Conservation (phyloP, 2,797 vertebrate genomes). For the Eupleurogrammus muticus region DNA sequence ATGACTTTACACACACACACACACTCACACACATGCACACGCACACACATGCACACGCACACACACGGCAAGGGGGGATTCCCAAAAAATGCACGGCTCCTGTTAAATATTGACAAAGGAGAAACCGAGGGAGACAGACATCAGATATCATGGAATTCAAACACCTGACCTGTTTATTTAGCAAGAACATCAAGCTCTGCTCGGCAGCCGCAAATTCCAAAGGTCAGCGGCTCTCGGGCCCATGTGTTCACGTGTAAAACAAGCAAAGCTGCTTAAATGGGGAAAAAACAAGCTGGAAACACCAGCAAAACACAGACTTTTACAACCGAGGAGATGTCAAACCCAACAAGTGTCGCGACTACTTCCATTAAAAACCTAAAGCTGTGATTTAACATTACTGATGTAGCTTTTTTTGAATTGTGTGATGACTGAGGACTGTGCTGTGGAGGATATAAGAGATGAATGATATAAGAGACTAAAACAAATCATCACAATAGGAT, state of each 20-base stretch:
- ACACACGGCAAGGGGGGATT: slow-evolving; percentile 40
- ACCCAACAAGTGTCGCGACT: not conserved
- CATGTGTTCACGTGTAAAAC: slow-evolving; percentile 38
- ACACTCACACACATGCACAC: too few species aligned
- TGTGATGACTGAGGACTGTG: too few species aligned
- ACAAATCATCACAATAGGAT: too few species aligned
- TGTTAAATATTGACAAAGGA: slow-evolving; percentile 65
- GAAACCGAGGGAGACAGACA: slow-evolving; percentile 7
- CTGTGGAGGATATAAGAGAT: too few species aligned
- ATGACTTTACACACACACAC: too few species aligned
- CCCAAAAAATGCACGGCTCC: slow-evolving; percentile 38
- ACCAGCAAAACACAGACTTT: not conserved
- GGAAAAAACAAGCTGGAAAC: slow-evolving; percentile 19
- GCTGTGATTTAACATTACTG: slow-evolving; percentile 1
- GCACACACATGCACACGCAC: not conserved
- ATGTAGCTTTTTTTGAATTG: not conserved
- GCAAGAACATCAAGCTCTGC: slow-evolving; percentile 45
- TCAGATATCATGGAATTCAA: slow-evolving; percentile 32
- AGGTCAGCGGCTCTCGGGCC: slow-evolving; percentile 63
- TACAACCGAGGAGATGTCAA: not conserved
- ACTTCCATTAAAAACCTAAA: not conserved
- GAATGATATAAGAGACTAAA: too few species aligned
- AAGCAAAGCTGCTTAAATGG: slow-evolving; percentile 7
- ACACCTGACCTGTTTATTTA: slow-evolving; percentile 63
- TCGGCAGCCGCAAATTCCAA: slow-evolving; percentile 63